phyloP scores from a whole-genome alignment of 2,888 invertebrate species.

The Oxystoma pomonae region DNA sequence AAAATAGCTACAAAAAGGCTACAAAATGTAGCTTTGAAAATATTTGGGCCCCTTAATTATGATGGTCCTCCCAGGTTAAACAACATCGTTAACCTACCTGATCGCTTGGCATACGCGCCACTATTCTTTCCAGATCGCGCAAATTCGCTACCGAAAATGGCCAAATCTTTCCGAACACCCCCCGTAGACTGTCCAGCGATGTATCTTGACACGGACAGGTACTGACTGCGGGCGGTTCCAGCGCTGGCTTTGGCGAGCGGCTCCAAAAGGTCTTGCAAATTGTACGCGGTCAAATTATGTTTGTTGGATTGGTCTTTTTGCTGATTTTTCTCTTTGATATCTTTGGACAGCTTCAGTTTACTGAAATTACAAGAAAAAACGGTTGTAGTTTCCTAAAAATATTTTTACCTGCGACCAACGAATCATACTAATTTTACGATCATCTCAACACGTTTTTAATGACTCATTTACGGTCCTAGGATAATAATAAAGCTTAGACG shows the following conservation, averaged over 20 bases:
- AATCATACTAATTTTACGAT: too few species aligned
- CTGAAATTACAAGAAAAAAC: conserved; percentile 8
- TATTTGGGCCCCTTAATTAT: too few species aligned
- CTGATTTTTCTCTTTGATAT: conserved; percentile 6
- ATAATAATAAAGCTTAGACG: too few species aligned
- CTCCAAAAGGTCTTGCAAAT: conserved; percentile 46
- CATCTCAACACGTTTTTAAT: too few species aligned
- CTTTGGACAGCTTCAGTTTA: conserved; percentile 20
- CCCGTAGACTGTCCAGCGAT: conserved; percentile 59
- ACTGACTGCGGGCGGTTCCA: conserved; percentile 63
- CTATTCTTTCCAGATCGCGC: conserved; percentile 33
- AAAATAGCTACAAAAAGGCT: too few species aligned
- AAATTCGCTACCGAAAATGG: conserved; percentile 31
- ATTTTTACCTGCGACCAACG: neutral
- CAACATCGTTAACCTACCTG: conserved; percentile 27
- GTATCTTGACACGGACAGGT: conserved; percentile 74
- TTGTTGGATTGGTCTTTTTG: conserved; percentile 29
- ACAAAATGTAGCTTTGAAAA: too few species aligned
- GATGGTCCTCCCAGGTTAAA: too few species aligned
- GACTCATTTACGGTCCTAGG: too few species aligned
- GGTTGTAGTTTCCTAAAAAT: too few species aligned
- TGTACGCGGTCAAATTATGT: conserved; percentile 49
- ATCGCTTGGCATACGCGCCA: conserved; percentile 31
- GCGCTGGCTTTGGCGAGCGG: conserved; percentile 44
- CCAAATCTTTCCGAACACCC: conserved; percentile 36